Conservation (phyloP, 2,888 invertebrate genomes). For the Himalopsyche kuldschensis region DNA sequence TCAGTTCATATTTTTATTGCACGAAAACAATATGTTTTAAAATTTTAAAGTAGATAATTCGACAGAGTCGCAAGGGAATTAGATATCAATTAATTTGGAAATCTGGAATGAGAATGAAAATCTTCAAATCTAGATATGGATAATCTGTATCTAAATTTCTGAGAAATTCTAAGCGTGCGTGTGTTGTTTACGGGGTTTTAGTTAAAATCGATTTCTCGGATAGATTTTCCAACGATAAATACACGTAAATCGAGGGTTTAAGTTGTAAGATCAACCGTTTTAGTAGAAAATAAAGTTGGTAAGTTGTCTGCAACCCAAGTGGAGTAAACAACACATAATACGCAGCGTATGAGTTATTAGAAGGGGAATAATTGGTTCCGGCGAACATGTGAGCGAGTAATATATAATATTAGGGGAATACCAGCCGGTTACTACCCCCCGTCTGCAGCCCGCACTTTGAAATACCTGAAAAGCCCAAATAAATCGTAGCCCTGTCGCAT, state of each 20-base stretch:
- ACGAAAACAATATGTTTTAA: no score
- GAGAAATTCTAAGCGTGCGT: no score
- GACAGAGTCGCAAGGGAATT: no score
- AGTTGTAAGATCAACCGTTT: conserved; percentile 1
- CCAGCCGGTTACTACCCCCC: neutral
- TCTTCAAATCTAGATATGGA: no score
- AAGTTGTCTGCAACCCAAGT: neutral
- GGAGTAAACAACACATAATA: conserved; percentile 8
- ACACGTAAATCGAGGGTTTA: neutral
- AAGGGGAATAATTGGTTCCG: conserved; percentile 30
- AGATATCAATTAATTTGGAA: no score
- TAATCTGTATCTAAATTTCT: no score
- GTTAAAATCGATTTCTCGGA: no score
- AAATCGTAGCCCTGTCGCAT: conserved; percentile 9
- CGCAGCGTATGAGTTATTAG: conserved; percentile 23
- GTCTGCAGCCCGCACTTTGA: conserved; percentile 1
- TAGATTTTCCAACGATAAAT: no score
- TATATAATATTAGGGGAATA: neutral
- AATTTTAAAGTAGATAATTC: no score
- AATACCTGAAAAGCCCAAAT: conserved; percentile 16
- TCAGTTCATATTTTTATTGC: no score
- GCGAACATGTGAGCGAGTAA: conserved; percentile 14
- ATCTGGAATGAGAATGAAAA: no score
- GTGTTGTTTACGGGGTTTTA: no score
- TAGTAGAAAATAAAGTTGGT: conserved; percentile 11